Evolutionary conservation across 2,888 invertebrate species (phyloP).

Genomic region (Drosophila histrio): DNA sequence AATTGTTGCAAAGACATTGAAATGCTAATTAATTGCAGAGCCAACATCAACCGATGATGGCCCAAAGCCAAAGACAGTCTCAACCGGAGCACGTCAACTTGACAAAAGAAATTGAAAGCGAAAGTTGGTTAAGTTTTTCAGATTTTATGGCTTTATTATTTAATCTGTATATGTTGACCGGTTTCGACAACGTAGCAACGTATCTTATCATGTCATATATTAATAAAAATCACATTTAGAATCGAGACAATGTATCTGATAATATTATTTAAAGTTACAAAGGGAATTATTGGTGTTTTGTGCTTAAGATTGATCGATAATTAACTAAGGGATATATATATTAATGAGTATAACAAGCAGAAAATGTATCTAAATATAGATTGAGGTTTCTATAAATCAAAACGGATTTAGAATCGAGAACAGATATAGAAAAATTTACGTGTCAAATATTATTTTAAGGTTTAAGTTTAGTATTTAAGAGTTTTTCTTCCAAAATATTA

Average conservation of each 20-base stretch:
- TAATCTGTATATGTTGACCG: slow-evolving; percentile 24
- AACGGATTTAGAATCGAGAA: too few species aligned
- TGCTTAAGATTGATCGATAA: neutral
- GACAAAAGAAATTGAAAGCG: slow-evolving; percentile 70
- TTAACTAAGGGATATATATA: too few species aligned
- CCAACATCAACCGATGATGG: slow-evolving; percentile 27
- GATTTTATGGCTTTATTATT: slow-evolving; percentile 41
- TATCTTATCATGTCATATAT: neutral
- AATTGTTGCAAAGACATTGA: slow-evolving; percentile 48
- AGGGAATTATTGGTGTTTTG: too few species aligned
- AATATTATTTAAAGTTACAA: neutral
- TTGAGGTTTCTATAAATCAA: too few species aligned
- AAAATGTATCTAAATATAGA: too few species aligned
- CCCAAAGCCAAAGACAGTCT: slow-evolving; percentile 22
- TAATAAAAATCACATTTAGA: neutral
- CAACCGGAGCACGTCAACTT: slow-evolving; percentile 23
- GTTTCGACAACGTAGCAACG: slow-evolving; percentile 1
- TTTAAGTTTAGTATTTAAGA: too few species aligned
- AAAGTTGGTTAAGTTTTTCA: slow-evolving; percentile 42
- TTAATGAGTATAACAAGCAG: too few species aligned
- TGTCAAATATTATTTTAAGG: too few species aligned
- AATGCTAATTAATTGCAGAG: slow-evolving; percentile 46
- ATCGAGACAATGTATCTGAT: neutral
- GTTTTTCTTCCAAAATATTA: too few species aligned
- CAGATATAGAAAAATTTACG: too few species aligned